Base-by-base conservation (phyloP, 2,888 invertebrate species). In the Rhamnusium bicolor region DNA sequence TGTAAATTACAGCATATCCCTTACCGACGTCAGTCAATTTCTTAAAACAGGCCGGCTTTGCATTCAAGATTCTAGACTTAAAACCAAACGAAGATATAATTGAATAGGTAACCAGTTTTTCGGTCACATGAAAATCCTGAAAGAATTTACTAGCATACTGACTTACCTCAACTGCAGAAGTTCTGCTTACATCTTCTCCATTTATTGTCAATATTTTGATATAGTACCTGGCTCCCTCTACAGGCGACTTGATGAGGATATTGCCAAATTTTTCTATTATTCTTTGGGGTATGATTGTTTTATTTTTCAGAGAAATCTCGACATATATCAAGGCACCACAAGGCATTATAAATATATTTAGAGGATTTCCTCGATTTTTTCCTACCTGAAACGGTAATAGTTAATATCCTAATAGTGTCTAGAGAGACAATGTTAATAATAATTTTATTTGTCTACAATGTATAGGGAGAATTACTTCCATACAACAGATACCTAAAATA, bases 321-420 rank as follows among this genome's bases (percentile, higher is more conserved):
- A 90, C 89, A 58, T 89, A 88, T 0, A 91, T 89, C 60, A 86
- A 89, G 80, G 88, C 91, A 1, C 90, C 91, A 78, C 92, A 92
- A 0, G 92, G 91, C 81, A 91, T 86, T 3, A 92, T 85, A 61
- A 90, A 88, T 65, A 91, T 87, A 68, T 86, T 84, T 47, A 87
- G 75, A 10, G 72, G 74, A 61, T 80, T 80, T 10, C 81, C 80
- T 6, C 79, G 63, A 12, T 80, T 79, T 75, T 78, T 83, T 32
- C 83, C 83, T 6, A 84, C 81, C 86, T 86, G 66, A 61, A 81
- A 80, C n/a, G n/a, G n/a, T n/a, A n/a, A n/a, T n/a, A n/a, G n/a
- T n/a, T n/a, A n/a, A n/a, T n/a, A n/a, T n/a, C n/a, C n/a, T n/a
- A n/a, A n/a, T n/a, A n/a, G n/a, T n/a, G n/a, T n/a, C n/a, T n/a